Base-by-base conservation (phyloP, 2,797 vertebrate species). In the Hafferia zeledoni region DNA sequence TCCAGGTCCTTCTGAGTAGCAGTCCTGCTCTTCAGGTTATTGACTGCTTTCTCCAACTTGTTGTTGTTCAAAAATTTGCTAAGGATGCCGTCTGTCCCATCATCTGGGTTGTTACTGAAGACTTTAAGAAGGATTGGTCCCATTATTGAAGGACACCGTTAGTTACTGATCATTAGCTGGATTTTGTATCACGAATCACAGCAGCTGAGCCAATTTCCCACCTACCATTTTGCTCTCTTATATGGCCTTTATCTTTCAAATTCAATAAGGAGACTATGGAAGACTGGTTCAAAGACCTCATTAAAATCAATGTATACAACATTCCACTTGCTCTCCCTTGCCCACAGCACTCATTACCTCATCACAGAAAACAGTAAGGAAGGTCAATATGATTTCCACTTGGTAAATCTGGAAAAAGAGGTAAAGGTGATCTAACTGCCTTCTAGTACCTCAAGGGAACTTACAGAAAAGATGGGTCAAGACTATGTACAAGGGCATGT, bases 251-350 rank as follows among this genome's bases (percentile, higher is more conserved):
- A 14, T 30, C 10, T 84, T 65, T 33, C 47, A 87, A 84, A 84
- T 60, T 65, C 37, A 74, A 0, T 19, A 71, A 11, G 10, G 16
- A 68, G 1, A 22, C n/a, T 17, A 1, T 11, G 15, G 14, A 15
- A 77, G 5, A 22, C 14, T 35, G 10, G 41, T 56, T 24, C 61
- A 79, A 85, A 85, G 14, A 19, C 9, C 5, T 67, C 57, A 23
- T 65, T 89, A 39, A 85, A 70, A 60, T 39, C 5, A 3, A 61
- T 14, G 11, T 33, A 25, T 46, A 33, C 31, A 65, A 33, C 6
- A 43, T 13, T 13, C 13, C 7, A 25, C 27, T 7, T 44, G 11
- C 10, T 35, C 39, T 76, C 59, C 44, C 53, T 56, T 57, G 30
- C 41, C 55, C n/a, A 30, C 14, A 44, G 69, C 6, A 44, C 33